Conservation (phyloP, 30 jellyfish, hydroid and myxozoan genomes). For the Aurelia aurita region DNA sequence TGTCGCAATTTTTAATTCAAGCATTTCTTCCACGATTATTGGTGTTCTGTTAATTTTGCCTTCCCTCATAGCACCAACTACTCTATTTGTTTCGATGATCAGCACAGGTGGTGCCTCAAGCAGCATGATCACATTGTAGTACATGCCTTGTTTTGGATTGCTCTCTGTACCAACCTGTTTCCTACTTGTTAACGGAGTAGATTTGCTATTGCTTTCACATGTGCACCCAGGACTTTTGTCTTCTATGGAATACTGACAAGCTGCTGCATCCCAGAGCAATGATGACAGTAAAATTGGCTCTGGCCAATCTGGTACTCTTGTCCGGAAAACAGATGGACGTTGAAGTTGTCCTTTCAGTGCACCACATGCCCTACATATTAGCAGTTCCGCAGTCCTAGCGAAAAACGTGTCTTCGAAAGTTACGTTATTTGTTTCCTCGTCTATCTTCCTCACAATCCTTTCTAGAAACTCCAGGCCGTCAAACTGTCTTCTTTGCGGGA, state of each 20-base stretch:
- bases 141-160: not conserved
- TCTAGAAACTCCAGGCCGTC: slow-evolving; percentile 9
- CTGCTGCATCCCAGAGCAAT: slow-evolving; percentile 34
- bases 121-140: not conserved
- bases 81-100: not conserved
- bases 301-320: not conserved
- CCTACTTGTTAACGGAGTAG: too few species aligned
- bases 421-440: not conserved
- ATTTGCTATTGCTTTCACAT: not conserved
- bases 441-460: not conserved
- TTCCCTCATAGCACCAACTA: not conserved
- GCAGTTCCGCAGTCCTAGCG: too few species aligned
- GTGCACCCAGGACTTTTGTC: slow-evolving; percentile 24
- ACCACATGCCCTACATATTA: too few species aligned
- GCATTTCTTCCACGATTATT: not conserved
- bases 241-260: slow-evolving; percentile 23
- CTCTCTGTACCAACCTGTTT: too few species aligned
- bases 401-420: too few species aligned
- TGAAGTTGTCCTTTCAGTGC: too few species aligned
- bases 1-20: not conserved
- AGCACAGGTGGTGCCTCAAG: slow-evolving; percentile 25
- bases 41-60: slow-evolving; percentile 10
- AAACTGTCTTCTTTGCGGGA: not conserved
- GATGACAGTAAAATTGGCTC: not conserved
- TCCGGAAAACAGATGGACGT: not conserved